These are phyloP conservation scores for Calidris pugnax DNA, from an alignment of 2,113 vertebrate genomes.

Conservation along the genomic window DNA sequence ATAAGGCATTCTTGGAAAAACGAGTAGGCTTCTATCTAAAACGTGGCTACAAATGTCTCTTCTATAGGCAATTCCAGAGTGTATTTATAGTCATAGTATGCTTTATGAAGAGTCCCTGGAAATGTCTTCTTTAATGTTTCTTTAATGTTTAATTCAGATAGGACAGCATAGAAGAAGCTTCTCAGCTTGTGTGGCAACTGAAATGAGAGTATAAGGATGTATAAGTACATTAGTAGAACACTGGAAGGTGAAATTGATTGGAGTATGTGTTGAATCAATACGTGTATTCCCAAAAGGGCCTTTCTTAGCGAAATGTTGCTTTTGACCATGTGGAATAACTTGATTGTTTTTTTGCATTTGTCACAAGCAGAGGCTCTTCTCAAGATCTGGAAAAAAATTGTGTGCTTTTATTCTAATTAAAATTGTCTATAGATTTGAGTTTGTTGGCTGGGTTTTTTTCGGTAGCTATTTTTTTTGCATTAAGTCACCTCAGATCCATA, in stretches of 20 bases:
- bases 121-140: neutral
- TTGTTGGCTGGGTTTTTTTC: neutral
- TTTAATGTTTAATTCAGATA: neutral
- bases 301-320: neutral
- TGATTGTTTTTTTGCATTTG: neutral
- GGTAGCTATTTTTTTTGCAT: neutral
- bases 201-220: neutral
- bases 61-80: neutral
- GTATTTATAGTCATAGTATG: neutral
- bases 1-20: neutral
- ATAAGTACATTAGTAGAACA: neutral
- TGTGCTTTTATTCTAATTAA: neutral
- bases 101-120: neutral
- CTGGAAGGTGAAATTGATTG: neutral
- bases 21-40: neutral
- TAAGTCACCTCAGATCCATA: neutral
- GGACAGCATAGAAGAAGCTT: neutral
- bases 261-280: neutral
- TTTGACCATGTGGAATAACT: neutral
- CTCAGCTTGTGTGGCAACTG: neutral
- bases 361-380: neutral
- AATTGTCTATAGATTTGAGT: neutral
- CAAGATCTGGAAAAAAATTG: neutral
- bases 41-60: neutral
- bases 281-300: neutral